phyloP scores from a whole-genome alignment of 2,888 invertebrate species.

The Oxycera nigricornis region DNA sequence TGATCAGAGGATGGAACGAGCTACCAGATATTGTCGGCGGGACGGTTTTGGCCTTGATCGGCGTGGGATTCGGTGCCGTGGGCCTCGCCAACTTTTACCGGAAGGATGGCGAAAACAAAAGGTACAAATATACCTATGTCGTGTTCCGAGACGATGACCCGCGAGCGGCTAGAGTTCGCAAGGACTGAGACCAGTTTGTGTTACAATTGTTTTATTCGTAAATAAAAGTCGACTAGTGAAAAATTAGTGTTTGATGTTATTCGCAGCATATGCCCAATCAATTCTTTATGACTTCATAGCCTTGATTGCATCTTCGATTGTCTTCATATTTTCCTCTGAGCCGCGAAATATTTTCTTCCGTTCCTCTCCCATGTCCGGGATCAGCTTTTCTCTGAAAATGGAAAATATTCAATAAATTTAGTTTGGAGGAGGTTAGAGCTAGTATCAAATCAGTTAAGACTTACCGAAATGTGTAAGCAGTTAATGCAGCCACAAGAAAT shows the following conservation, averaged over 20 bases:
- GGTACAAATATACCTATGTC: constrained; percentile 69
- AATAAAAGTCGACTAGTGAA: constrained; percentile 8
- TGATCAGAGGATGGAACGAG: constrained; percentile 67
- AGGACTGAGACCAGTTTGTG: constrained; percentile 59
- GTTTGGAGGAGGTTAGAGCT: not conserved
- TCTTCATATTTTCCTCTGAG: constrained; percentile 2
- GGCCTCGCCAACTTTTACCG: constrained; percentile 65
- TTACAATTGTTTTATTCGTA: constrained; percentile 23
- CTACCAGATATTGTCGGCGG: constrained; percentile 75
- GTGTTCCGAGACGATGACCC: constrained; percentile 75
- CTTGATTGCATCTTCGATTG: constrained; percentile 37
- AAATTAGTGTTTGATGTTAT: not conserved
- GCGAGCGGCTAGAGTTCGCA: constrained; percentile 65
- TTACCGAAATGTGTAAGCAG: constrained; percentile 40
- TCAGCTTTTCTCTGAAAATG: constrained; percentile 33
- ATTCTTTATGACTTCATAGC: constrained; percentile 25
- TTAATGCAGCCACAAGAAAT: constrained; percentile 12
- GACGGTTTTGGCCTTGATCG: constrained; percentile 67
- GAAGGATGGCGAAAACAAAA: constrained; percentile 71
- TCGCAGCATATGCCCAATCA: not conserved
- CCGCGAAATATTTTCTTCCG: constrained; percentile 35
- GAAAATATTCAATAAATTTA: not conserved
- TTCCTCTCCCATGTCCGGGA: constrained; percentile 42
- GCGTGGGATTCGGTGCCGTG: constrained; percentile 66
- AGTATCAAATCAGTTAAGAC: not conserved